Percentiles rank a stretch among this genome's conserved stretches.
These are phyloP conservation scores for Propsilocerus akamusi DNA, from an alignment of 1,140 invertebrate species.

Conservation along the genomic window DNA sequence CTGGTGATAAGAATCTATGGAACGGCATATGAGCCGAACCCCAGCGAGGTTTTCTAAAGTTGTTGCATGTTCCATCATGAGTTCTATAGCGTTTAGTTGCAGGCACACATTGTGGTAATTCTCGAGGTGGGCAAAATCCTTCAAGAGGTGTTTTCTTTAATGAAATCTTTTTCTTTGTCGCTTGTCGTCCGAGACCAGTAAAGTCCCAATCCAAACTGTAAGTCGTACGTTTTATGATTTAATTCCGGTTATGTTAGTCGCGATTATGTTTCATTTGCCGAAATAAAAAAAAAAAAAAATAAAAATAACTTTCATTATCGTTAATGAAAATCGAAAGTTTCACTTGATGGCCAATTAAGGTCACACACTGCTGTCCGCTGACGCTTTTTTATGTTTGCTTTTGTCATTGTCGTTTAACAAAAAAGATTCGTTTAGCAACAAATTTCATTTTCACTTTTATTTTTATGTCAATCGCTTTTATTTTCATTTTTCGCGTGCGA, in stretches of 20 bases:
- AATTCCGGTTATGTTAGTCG: not conserved
- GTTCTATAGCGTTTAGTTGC: constrained; percentile 45
- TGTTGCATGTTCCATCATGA: constrained; percentile 74
- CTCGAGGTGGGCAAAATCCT: constrained; percentile 18
- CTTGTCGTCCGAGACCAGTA: constrained; percentile 13
- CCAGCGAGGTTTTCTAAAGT: constrained; percentile 49
- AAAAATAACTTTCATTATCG: not conserved
- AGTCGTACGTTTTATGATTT: not conserved
- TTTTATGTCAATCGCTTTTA: not conserved
- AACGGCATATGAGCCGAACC: constrained; percentile 70
- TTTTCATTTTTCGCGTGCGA: not conserved
- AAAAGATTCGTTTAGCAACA: too few species aligned
- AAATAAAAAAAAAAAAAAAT: too few species aligned
- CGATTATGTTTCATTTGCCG: too few species aligned
- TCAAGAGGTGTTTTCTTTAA: constrained; percentile 19
- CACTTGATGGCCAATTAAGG: not conserved
- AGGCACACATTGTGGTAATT: constrained; percentile 20
- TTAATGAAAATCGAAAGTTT: not conserved
- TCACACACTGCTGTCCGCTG: not conserved
- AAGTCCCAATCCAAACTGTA: not conserved
- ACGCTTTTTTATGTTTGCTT: not conserved
- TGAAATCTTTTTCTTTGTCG: constrained; percentile 17
- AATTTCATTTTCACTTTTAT: constrained; percentile 1
- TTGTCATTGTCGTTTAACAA: not conserved
- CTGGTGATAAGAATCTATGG: constrained; percentile 56